Evolutionary conservation across 2,797 vertebrate genomes (phyloP), one percentile per base, ranked within the genome.

Genomic region (Setipinna tenuifilis): DNA sequence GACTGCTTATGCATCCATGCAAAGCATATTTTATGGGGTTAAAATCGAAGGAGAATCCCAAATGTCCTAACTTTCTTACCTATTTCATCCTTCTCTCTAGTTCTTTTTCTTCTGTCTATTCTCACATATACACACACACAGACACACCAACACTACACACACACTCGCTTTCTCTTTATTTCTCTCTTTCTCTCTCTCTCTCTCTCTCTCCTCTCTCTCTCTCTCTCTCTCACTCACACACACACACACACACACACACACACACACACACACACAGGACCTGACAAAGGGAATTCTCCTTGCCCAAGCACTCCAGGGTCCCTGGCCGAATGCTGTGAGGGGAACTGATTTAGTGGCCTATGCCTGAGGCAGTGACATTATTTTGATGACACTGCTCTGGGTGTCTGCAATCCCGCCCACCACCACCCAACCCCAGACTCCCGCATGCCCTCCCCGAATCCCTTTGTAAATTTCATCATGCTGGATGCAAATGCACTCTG

Each of bases 341-440:
- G 71, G 35, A 35, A 16, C 31, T 41, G 35, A 21, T 78, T 16
- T 78, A 78, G 71, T 41, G 10, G 68, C 71, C 68, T 25, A 10
- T 1, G 62, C 62, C 35, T 44, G 71, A 41, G 71, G 71, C 71
- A 19, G 68, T 35, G 71, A 41, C 71, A 78, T 44, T 41, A 44
- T 78, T 78, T 78, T 41, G 71, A 78, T 78, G 71, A 44, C 35
- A 78, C 17, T 41, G 71, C 71, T 78, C 35, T 78, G 71, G 35
- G 35, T 78, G 35, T 78, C 71, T 78, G 71, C 31, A 54, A 54
- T 9, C 7, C 50, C 50, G 2, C 50, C 50, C 50, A 54, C 2
- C 50, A 54, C 50, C 50, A 9, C 50, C 7, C 50, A 2, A 54
- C 50, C 50, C 7, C 50, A 54, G 50, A 54, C 50, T 10, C 9